Evolutionary conservation across 2,888 invertebrate species (phyloP).

Genomic region (Trichacis sp.): DNA sequence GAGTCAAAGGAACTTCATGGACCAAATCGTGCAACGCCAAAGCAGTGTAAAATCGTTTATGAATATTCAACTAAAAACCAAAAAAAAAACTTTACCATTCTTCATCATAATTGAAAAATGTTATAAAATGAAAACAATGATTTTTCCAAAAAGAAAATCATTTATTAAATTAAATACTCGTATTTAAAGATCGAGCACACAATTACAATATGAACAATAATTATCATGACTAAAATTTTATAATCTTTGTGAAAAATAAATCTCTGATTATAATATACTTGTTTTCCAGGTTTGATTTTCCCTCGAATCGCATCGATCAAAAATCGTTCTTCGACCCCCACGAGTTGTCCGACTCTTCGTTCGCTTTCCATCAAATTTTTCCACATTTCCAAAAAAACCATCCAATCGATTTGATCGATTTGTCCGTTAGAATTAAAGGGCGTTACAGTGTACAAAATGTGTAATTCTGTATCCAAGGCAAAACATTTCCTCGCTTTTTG

Average conservation of each 20-base stretch:
- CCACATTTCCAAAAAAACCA: constrained; percentile 84
- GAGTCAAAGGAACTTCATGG: constrained; percentile 85
- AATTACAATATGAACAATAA: no score
- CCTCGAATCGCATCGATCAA: constrained; percentile 83
- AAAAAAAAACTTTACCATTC: no score
- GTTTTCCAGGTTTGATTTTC: constrained; percentile 70
- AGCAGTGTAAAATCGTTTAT: constrained; percentile 85
- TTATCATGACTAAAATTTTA: no score
- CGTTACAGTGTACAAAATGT: constrained; percentile 94
- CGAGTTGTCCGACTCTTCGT: constrained; percentile 87
- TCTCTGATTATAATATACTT: no score
- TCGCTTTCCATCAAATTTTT: constrained; percentile 82
- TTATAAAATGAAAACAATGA: background rate
- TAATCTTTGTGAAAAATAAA: no score
- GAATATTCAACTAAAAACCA: constrained; percentile 64
- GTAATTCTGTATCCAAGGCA: constrained; percentile 93
- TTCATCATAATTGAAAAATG: no score
- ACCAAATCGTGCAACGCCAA: constrained; percentile 93
- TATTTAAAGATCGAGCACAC: no score
- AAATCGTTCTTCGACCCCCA: constrained; percentile 90
- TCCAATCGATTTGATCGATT: constrained; percentile 83
- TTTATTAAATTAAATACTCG: no score
- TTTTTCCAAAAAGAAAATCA: background rate
- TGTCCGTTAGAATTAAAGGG: constrained; percentile 90
- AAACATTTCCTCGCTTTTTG: constrained; percentile 90